These are phyloP conservation scores for Anarsia innoxiella DNA, from an alignment of 2,888 invertebrate genomes.

Conservation along the genomic window DNA sequence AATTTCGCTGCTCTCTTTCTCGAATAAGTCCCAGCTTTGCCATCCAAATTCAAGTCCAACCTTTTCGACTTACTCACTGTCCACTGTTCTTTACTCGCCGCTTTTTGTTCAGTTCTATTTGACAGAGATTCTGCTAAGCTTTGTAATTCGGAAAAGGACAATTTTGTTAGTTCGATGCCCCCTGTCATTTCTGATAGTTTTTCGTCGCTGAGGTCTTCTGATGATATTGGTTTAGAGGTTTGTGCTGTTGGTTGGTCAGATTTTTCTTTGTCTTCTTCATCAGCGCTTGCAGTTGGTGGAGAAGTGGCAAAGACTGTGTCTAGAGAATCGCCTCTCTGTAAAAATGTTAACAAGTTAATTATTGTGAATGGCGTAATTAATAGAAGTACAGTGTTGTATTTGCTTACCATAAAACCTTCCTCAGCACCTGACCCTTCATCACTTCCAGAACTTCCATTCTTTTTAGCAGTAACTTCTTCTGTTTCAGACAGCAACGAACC, in stretches of 20 bases:
- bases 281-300: slow-evolving; percentile 62
- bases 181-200: slow-evolving; percentile 56
- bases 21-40: slow-evolving; percentile 69
- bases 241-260: slow-evolving; percentile 15
- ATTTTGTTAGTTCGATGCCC: slow-evolving; percentile 57
- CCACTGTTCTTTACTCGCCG: slow-evolving; percentile 65
- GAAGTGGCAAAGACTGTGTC: slow-evolving; percentile 80
- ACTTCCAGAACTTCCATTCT: slow-evolving; percentile 62
- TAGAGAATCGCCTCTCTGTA: slow-evolving; percentile 79
- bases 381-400: no score
- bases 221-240: slow-evolving; percentile 24
- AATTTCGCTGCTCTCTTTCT: slow-evolving; percentile 63
- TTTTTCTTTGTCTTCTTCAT: slow-evolving; percentile 42
- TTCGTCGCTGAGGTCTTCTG: slow-evolving; percentile 53
- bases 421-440: slow-evolving; percentile 60
- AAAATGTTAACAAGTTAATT: slow-evolving; percentile 11
- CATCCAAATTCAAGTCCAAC: slow-evolving; percentile 59
- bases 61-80: slow-evolving; percentile 59
- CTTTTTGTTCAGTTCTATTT: slow-evolving; percentile 52
- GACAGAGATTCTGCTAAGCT: slow-evolving; percentile 61
- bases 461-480: slow-evolving; percentile 24
- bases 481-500: slow-evolving; percentile 12
- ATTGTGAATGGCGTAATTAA: no score
- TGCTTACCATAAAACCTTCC: slow-evolving; percentile 66
- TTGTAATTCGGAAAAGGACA: slow-evolving; percentile 62